Evolutionary conservation across 2,113 vertebrate genomes (phyloP).

Genomic region (Sylvietta virens): DNA sequence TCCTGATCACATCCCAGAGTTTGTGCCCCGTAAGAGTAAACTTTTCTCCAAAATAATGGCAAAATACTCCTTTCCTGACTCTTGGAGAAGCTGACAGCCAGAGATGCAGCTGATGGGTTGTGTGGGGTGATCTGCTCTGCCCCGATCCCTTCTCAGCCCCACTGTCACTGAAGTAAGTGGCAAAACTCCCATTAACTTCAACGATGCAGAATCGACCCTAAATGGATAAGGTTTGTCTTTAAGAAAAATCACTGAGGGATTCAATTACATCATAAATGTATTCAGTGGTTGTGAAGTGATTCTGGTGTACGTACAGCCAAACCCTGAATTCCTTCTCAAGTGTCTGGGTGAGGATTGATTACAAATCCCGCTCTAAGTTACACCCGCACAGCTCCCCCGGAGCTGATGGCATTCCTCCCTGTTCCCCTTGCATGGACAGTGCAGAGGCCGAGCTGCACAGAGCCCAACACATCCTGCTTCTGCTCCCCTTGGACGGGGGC

Average conservation of each 20-base stretch:
- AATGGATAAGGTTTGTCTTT: conserved; percentile 13
- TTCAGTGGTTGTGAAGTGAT: conserved; percentile 46
- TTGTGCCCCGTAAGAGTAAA: background rate
- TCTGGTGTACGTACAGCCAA: conserved; percentile 7
- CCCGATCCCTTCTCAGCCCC: background rate
- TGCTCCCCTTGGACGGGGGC: fast-evolving
- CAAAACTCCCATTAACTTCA: conserved; percentile 5
- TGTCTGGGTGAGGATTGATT: conserved; percentile 32
- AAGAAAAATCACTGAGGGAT: conserved; percentile 31
- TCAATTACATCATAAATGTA: conserved; percentile 18
- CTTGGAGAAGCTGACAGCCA: background rate
- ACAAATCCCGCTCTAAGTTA: background rate
- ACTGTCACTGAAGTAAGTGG: background rate
- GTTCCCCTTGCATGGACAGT: background rate
- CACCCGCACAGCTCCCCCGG: background rate
- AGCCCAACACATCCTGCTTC: background rate
- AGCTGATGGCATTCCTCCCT: background rate
- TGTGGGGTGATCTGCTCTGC: background rate
- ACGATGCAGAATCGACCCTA: background rate
- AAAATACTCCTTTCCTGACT: background rate
- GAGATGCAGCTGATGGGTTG: background rate
- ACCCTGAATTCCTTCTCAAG: conserved; percentile 46
- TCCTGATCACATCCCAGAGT: background rate
- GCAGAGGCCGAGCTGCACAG: background rate
- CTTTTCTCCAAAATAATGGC: background rate